Conservation (phyloP, 2,797 vertebrate species). For the Sparus aurata region DNA sequence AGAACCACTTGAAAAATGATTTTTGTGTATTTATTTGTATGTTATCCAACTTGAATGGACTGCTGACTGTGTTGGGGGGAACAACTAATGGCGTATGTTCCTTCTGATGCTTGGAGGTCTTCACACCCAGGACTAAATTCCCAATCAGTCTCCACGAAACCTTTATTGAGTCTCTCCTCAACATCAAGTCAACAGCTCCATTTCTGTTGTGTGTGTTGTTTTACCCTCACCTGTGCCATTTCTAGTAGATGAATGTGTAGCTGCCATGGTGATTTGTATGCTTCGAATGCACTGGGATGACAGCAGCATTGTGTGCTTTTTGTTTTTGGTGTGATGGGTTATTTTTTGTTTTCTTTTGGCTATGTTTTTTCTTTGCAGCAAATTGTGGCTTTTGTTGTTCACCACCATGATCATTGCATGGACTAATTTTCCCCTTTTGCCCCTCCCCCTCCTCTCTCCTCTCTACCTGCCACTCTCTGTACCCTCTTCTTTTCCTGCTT, state of each 20-base stretch:
- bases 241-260: constrained; percentile 65
- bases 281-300: constrained; percentile 74
- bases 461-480: constrained; percentile 61
- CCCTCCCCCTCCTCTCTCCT: constrained; percentile 42
- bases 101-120: not conserved
- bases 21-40: constrained; percentile 51
- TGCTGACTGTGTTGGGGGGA: constrained; percentile 49
- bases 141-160: constrained; percentile 5
- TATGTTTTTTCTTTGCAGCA: constrained; percentile 73
- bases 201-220: constrained; percentile 66
- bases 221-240: constrained; percentile 56
- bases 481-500: constrained; percentile 56
- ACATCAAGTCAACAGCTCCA: constrained; percentile 45
- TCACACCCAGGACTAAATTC: constrained; percentile 4
- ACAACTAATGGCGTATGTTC: not conserved
- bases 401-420: constrained; percentile 90
- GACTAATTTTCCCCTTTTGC: constrained; percentile 89
- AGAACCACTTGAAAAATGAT: constrained; percentile 40
- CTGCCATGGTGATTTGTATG: constrained; percentile 78
- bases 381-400: constrained; percentile 84
- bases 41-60: constrained; percentile 62
- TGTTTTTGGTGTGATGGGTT: constrained; percentile 70
- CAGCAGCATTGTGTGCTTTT: constrained; percentile 73
- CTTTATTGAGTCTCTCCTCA: constrained; percentile 20
- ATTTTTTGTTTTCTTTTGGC: constrained; percentile 64